Conservation (phyloP, 2,888 invertebrate species). For the Acanthosepion lycidas region DNA sequence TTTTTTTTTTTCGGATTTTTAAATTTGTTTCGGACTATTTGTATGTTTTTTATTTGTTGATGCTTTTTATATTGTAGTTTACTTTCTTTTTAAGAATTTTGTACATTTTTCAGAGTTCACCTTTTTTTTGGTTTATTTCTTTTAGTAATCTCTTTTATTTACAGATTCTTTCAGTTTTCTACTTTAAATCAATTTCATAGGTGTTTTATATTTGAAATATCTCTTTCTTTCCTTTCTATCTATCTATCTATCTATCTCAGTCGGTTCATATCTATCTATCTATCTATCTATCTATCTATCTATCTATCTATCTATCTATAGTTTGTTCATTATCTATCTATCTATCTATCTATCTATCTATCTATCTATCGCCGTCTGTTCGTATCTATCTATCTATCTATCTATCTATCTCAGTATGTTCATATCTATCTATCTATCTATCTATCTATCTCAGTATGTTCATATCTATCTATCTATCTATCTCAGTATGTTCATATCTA, state of each 20-base stretch:
- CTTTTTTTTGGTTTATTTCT: not conserved
- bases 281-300: not conserved
- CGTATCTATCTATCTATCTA: not conserved
- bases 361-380: not conserved
- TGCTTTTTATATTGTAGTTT: not conserved
- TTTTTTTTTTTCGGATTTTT: not conserved
- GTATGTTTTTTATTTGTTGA: not conserved
- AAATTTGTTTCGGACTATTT: not conserved
- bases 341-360: not conserved
- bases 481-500: too few species aligned
- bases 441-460: not conserved
- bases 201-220: not conserved
- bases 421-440: not conserved
- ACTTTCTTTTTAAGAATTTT: too few species aligned
- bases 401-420: not conserved
- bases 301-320: not conserved
- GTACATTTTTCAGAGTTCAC: not conserved
- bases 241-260: not conserved
- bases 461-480: too few species aligned
- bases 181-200: not conserved
- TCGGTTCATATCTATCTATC: not conserved
- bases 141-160: not conserved
- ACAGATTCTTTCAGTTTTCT: not conserved
- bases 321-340: too few species aligned
- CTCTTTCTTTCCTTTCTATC: not conserved